Conservation (phyloP, 2,888 invertebrate species). For the Tryphoninae sp. region DNA sequence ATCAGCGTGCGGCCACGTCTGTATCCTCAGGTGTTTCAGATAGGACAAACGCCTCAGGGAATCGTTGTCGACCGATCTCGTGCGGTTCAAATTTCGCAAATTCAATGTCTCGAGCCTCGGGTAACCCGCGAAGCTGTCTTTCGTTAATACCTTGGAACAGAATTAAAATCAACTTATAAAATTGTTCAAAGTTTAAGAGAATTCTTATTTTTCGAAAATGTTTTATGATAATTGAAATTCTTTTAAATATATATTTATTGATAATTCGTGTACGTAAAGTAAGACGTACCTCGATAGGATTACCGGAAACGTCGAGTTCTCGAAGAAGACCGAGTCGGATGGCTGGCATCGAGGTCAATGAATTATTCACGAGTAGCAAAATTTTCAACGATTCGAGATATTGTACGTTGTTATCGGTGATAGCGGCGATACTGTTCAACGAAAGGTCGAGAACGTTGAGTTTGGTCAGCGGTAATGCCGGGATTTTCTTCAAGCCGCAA, state of each 20-base stretch:
- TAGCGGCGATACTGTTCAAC: conserved; percentile 88
- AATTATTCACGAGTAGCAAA: conserved; percentile 90
- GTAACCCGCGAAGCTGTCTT: conserved; percentile 88
- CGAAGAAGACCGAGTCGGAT: conserved; percentile 87
- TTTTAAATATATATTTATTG: too few relatives aligned
- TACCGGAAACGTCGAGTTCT: conserved; percentile 90
- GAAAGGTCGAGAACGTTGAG: conserved; percentile 91
- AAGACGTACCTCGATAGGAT: conserved; percentile 86
- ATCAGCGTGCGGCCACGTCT: conserved; percentile 89
- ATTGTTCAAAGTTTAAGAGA: background rate
- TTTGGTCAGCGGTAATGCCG: conserved; percentile 89
- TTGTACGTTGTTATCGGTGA: conserved; percentile 87
- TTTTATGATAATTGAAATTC: too few relatives aligned
- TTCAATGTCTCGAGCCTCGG: conserved; percentile 88
- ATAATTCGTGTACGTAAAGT: background rate
- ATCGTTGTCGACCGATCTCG: conserved; percentile 89
- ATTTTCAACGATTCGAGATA: conserved; percentile 88
- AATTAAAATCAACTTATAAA: background rate
- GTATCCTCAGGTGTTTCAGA: conserved; percentile 87
- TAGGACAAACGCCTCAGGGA: conserved; percentile 87
- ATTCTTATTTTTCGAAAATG: background rate
- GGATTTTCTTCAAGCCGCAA: conserved; percentile 89
- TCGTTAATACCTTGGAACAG: conserved; percentile 84
- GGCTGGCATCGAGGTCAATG: conserved; percentile 89
- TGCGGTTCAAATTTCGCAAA: conserved; percentile 87